Base-by-base conservation (phyloP, 2,113 vertebrate species). In the Smithornis capensis region DNA sequence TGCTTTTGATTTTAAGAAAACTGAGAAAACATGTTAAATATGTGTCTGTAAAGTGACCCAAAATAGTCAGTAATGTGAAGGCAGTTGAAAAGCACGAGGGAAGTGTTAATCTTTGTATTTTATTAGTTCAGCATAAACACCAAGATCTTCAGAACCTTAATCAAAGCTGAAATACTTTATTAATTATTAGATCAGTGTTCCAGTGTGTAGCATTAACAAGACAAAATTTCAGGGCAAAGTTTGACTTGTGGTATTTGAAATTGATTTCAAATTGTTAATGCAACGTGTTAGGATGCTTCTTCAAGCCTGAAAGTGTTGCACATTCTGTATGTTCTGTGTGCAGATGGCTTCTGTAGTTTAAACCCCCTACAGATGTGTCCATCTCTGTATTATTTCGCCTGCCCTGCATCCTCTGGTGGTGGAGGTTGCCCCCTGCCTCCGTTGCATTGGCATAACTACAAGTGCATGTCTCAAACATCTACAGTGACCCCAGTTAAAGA, bases 311-410 rank as follows among this genome's bases (percentile, higher is more conserved):
- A 80, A 83, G 19, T 38, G 22, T 67, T 35, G 38, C 14, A 14
- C 19, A 11, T 82, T 64, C 37, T 56, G 19, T 89, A 40, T 92
- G 14, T 52, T 77, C 45, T 35, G 53, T 19, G 15, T 95, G 69
- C 47, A 92, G 21, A 56, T 69, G 52, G 16, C 44, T 92, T 68
- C 81, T 96, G 69, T 92, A 83, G 59, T 89, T 90, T 70, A 94
- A 97, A 74, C n/a, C 35, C 7, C 15, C 7, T 22, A 42, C 6
- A 14, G 19, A 5, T 50, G 17, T 15, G 25, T 37, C 53, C 29
- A 17, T 31, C 37, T 87, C 1, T 53, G 24, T 3, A 3, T 8
- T 44, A 24, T 24, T 21, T 6, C 2, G 4, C 19, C 28, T 4
- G 4, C 19, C 35, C 14, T 3, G 4, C 19, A 52, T 87, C 24